phyloP scores from a whole-genome alignment of 2,888 invertebrate species.

The Cephus sareptanus region DNA sequence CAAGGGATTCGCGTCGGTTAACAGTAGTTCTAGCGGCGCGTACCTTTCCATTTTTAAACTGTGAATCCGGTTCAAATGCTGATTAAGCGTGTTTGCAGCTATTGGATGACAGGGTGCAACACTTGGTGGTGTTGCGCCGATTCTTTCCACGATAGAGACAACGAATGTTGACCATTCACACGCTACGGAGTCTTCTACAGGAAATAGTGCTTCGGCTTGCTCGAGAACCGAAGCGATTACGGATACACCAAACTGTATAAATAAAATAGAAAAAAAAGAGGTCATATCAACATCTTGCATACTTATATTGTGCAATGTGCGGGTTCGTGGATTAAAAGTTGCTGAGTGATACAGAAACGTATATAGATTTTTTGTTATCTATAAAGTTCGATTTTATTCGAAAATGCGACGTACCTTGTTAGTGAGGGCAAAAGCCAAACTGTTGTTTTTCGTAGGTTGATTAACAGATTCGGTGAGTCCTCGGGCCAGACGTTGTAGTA shows the following conservation, averaged over 20 bases:
- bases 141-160: slow-evolving; percentile 45
- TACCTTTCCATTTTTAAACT: slow-evolving; percentile 51
- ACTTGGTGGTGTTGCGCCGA: slow-evolving; percentile 45
- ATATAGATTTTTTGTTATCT: not conserved
- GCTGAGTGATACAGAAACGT: not conserved
- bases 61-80: slow-evolving; percentile 54
- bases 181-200: slow-evolving; percentile 44
- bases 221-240: slow-evolving; percentile 69
- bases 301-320: slow-evolving; percentile 29
- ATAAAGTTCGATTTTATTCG: not conserved
- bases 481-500: slow-evolving; percentile 49
- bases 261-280: slow-evolving; percentile 28
- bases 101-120: slow-evolving; percentile 56
- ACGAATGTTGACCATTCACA: slow-evolving; percentile 58
- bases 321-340: slow-evolving; percentile 16
- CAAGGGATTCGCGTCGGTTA: slow-evolving; percentile 57
- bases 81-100: slow-evolving; percentile 49
- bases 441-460: slow-evolving; percentile 56
- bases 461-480: slow-evolving; percentile 52
- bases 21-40: slow-evolving; percentile 51
- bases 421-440: slow-evolving; percentile 65
- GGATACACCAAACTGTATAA: slow-evolving; percentile 70
- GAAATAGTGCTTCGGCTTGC: slow-evolving; percentile 67
- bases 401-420: slow-evolving; percentile 66
- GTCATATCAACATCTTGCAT: not conserved